phyloP scores from a whole-genome alignment of 1,140 invertebrate species.

The Leptinotarsa texana region DNA sequence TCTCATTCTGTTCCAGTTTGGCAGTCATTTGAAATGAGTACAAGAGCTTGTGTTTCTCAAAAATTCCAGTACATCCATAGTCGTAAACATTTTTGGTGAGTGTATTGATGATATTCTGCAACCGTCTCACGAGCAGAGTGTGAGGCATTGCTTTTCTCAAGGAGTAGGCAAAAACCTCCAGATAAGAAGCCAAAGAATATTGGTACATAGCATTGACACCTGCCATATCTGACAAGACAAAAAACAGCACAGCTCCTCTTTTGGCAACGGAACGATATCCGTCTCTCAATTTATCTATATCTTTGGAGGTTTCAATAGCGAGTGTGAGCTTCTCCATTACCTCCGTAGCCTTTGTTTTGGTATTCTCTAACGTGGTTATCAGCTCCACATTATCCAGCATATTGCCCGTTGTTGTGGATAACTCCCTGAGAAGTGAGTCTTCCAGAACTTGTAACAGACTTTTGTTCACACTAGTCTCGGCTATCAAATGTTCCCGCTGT shows the following conservation, averaged over 20 bases:
- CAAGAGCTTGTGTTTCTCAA: slow-evolving; percentile 86
- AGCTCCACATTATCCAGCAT: slow-evolving; percentile 90
- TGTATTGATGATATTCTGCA: slow-evolving; percentile 81
- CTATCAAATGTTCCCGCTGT: slow-evolving; percentile 78
- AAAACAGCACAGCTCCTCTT: slow-evolving; percentile 86
- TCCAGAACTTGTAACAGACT: slow-evolving; percentile 79
- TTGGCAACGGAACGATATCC: slow-evolving; percentile 81
- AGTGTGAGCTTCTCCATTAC: slow-evolving; percentile 71
- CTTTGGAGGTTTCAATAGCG: slow-evolving; percentile 70
- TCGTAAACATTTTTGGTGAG: slow-evolving; percentile 86
- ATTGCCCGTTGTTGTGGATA: slow-evolving; percentile 83
- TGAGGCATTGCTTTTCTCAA: slow-evolving; percentile 79
- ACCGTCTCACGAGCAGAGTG: slow-evolving; percentile 68
- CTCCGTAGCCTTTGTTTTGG: slow-evolving; percentile 80
- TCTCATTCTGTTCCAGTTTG: slow-evolving; percentile 74
- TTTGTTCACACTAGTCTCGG: slow-evolving; percentile 85
- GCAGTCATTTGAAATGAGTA: slow-evolving; percentile 89
- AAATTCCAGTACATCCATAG: slow-evolving; percentile 89
- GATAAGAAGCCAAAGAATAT: slow-evolving; percentile 79
- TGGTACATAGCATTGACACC: slow-evolving; percentile 89
- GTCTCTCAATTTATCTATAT: slow-evolving; percentile 81
- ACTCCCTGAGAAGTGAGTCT: slow-evolving; percentile 78
- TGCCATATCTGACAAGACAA: slow-evolving; percentile 85
- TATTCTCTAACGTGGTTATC: slow-evolving; percentile 83
- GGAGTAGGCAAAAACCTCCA: slow-evolving; percentile 80